phyloP scores from a whole-genome alignment of 1,140 invertebrate species.

The Cherax quadricarinatus region DNA sequence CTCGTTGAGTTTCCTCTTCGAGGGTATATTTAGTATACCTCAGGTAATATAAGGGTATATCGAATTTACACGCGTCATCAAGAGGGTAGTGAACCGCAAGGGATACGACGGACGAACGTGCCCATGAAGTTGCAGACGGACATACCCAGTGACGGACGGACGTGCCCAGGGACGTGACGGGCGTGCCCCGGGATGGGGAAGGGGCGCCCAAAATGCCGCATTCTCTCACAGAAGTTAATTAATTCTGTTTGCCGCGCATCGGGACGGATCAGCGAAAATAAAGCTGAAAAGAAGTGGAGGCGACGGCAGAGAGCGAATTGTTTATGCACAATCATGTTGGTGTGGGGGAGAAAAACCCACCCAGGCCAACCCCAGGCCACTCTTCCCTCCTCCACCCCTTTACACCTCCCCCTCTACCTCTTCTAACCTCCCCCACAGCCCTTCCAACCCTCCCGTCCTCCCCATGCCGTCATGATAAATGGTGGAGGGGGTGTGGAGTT shows the following conservation, averaged over 20 bases:
- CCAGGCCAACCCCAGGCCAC: neutral
- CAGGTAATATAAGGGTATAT: neutral
- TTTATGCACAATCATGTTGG: slow-evolving; percentile 56
- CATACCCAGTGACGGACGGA: too few species aligned
- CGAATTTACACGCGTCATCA: neutral
- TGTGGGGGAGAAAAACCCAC: slow-evolving; percentile 14
- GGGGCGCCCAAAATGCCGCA: neutral
- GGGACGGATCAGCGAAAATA: slow-evolving; percentile 44
- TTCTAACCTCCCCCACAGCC: too few species aligned
- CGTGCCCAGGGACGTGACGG: neutral
- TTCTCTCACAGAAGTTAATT: slow-evolving; percentile 7
- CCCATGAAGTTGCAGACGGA: too few species aligned
- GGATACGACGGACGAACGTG: neutral
- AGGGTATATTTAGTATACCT: neutral
- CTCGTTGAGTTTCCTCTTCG: neutral
- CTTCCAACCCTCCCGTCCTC: neutral
- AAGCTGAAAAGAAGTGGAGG: slow-evolving; percentile 23
- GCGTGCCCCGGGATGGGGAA: neutral
- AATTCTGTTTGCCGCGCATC: slow-evolving; percentile 12
- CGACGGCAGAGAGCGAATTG: slow-evolving; percentile 22
- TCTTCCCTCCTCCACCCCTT: too few species aligned
- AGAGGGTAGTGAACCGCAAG: neutral
- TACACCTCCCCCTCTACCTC: too few species aligned
- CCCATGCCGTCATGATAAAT: neutral
- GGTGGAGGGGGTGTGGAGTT: neutral